A percentile compares a stretch with the other conserved stretches of the same genome.
phyloP scores from a whole-genome alignment of 1,140 invertebrate genomes.

The Aphelinus certus region DNA sequence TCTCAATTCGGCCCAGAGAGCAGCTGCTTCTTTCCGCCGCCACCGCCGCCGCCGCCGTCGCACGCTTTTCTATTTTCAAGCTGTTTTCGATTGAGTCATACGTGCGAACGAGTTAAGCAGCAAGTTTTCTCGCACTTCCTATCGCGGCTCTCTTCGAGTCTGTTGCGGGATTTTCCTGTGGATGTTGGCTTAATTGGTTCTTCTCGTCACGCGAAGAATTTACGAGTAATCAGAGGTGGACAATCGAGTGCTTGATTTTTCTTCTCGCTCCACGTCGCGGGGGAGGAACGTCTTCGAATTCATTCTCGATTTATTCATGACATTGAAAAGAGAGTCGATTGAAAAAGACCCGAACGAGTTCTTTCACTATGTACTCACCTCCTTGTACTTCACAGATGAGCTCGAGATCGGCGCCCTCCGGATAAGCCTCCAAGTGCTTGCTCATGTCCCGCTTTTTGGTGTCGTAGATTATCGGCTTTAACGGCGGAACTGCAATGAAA shows the following conservation, averaged over 20 bases:
- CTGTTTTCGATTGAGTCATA: no score
- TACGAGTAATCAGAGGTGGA: no score
- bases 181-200: background rate
- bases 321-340: background rate
- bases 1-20: no score
- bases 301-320: background rate
- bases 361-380: slow-evolving; percentile 71
- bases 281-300: background rate
- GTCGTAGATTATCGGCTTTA: slow-evolving; percentile 86
- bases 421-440: slow-evolving; percentile 84
- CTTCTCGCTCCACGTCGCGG: background rate
- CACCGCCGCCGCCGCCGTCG: background rate
- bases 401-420: slow-evolving; percentile 83
- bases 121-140: background rate
- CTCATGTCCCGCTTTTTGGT: slow-evolving; percentile 80
- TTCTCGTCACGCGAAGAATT: no score
- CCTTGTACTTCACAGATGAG: slow-evolving; percentile 88
- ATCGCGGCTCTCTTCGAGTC: background rate
- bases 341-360: background rate
- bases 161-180: background rate
- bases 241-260: no score
- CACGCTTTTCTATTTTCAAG: background rate
- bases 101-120: background rate
- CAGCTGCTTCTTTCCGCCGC: background rate
- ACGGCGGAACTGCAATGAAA: slow-evolving; percentile 76